These are phyloP conservation scores for Ptychochromis oligacanthus DNA, from an alignment of 2,113 vertebrate genomes.

Conservation along the genomic window DNA sequence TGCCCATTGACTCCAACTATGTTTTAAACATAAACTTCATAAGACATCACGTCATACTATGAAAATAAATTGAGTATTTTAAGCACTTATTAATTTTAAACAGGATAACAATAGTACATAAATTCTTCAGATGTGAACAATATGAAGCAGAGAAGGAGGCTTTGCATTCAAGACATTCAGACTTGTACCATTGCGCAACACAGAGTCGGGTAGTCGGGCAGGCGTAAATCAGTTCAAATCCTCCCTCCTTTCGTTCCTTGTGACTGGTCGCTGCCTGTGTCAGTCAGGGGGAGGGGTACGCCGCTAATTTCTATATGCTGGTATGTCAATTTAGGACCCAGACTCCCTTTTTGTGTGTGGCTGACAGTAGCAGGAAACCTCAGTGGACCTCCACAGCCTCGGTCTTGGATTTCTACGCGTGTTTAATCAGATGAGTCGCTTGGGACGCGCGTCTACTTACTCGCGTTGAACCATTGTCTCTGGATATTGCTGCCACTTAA, in stretches of 20 bases:
- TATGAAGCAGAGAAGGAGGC: not conserved
- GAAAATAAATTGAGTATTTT: not conserved
- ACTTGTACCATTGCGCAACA: conserved; percentile 69
- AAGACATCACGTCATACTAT: not conserved
- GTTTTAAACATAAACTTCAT: not conserved
- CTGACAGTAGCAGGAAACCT: conserved; percentile 44
- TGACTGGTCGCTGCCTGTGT: conserved; percentile 76
- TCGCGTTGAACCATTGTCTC: conserved; percentile 1
- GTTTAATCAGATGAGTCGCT: conserved; percentile 19
- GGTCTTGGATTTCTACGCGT: conserved; percentile 17
- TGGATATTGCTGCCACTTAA: conserved; percentile 45
- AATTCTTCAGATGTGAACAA: not conserved
- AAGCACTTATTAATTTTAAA: not conserved
- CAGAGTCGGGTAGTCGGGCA: conserved; percentile 19
- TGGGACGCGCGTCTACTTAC: conserved; percentile 47
- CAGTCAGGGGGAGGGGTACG: conserved; percentile 71
- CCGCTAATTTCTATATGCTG: conserved; percentile 74
- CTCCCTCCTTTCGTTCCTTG: conserved; percentile 67
- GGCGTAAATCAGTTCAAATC: conserved; percentile 49
- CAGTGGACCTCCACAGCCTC: not conserved
- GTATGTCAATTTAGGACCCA: conserved; percentile 75
- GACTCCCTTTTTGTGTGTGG: conserved; percentile 62
- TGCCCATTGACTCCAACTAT: not conserved
- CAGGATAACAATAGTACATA: not conserved
- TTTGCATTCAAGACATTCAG: conserved; percentile 17